Base-by-base conservation (phyloP, 2,797 vertebrate genomes). In the Eupleurogrammus muticus region DNA sequence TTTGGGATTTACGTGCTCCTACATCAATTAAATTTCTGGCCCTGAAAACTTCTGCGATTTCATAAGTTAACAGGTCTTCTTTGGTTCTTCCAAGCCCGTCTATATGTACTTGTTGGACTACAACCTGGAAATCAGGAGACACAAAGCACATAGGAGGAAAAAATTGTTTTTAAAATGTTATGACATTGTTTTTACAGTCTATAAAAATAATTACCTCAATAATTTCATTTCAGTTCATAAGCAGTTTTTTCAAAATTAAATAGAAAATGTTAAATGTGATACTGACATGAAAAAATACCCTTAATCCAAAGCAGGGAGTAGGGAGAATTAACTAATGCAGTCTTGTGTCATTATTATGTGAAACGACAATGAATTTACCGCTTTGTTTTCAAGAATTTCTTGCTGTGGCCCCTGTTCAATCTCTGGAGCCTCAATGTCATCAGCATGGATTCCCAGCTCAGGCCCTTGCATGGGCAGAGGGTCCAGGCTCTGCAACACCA, bases 1-100 rank as follows among this genome's bases (percentile, higher is more conserved):
- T 4, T 16, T 14, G 12, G 23, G 0, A n/a, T 19, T 56, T 11
- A 36, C 5, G 2, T 38, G 44, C 19, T 94, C 96, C 90, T 84
- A 97, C 98, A 51, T 99, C 98, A 20, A 99, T 97, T 50, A 99
- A 92, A 86, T 97, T 98, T 82, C 92, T 97, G n/a, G 98, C 97
- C 82, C 92, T 94, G 85, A 99, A 99, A 65, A 99, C 95, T 9
- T 94, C 96, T 51, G 93, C 66, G 0, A 99, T 99, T 91, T 99
- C 98, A 81, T 94, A 97, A 12, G 96, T 95, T 79, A 99, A 87
- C 76, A 97, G 82, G 53, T 99, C 97, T 52, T 99, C 97, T 74
- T 97, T 99, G 19, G 98, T 99, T 91, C 96, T 95, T 48, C 95
- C 96, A 1, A 99, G 94, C 14, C 98, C 98, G 19, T 99, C 96